These are phyloP conservation scores for Blera fallax DNA, from an alignment of 2,888 invertebrate species.

Conservation along the genomic window DNA sequence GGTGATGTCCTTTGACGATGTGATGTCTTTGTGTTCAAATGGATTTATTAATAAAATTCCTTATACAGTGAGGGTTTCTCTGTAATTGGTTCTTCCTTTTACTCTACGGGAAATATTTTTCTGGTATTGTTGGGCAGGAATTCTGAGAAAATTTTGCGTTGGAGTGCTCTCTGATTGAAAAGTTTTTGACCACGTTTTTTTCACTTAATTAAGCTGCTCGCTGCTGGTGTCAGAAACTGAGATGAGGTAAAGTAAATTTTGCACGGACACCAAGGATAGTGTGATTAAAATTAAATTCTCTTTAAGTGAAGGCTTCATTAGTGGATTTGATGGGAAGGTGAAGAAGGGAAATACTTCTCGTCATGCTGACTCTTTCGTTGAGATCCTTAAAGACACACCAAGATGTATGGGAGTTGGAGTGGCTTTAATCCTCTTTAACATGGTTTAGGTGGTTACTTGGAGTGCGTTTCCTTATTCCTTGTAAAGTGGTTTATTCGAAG, in stretches of 20 bases:
- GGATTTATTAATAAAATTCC: slow-evolving; percentile 2
- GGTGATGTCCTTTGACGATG: neutral
- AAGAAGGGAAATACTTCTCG: neutral
- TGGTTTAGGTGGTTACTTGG: no score
- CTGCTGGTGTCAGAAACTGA: neutral
- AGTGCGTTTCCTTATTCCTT: no score
- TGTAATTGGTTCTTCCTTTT: neutral
- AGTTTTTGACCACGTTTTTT: neutral
- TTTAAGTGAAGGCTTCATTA: no score
- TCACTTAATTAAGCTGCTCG: neutral
- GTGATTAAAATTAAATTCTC: no score
- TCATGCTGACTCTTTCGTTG: no score
- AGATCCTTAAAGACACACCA: neutral
- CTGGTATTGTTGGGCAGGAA: neutral
- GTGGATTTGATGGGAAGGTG: no score
- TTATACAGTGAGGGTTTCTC: neutral
- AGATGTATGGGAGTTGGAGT: neutral
- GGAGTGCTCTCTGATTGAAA: neutral
- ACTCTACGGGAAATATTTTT: neutral
- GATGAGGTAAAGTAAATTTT: no score
- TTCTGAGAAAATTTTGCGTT: neutral
- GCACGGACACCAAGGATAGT: no score
- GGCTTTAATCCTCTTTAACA: neutral
- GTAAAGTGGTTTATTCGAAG: no score
- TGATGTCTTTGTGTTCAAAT: neutral